These are phyloP conservation scores for Falco punctatus DNA, from an alignment of 2,113 vertebrate species.

Conservation along the genomic window DNA sequence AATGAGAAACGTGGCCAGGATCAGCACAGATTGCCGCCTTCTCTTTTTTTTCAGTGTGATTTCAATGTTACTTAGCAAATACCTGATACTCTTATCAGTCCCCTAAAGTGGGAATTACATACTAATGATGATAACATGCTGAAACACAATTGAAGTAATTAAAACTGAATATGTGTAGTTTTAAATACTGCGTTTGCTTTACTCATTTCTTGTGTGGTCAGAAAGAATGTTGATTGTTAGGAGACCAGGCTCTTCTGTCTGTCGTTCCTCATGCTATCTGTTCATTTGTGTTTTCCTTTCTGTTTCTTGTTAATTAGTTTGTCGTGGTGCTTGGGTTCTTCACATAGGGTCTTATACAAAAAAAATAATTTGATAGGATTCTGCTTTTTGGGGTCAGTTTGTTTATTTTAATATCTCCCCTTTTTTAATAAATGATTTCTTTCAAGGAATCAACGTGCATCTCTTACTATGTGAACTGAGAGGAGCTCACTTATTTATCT, in stretches of 20 bases:
- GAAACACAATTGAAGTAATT: neutral
- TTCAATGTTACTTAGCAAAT: neutral
- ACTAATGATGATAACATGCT: neutral
- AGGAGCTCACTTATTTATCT: neutral
- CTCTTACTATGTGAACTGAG: neutral
- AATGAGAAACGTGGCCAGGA: rapidly evolving
- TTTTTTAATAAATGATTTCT: neutral
- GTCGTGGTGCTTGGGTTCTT: neutral
- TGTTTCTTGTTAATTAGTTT: neutral
- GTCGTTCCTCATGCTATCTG: neutral
- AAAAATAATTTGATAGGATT: neutral
- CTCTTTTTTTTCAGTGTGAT: neutral
- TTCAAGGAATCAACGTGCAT: neutral
- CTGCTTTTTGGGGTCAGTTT: neutral
- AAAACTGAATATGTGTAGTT: neutral
- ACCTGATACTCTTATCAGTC: neutral
- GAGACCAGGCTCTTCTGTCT: neutral
- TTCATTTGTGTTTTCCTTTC: neutral
- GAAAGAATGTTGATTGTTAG: neutral
- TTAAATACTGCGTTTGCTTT: neutral
- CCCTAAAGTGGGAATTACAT: neutral
- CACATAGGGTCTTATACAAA: neutral
- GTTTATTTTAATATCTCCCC: neutral
- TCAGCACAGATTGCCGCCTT: neutral
- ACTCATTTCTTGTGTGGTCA: neutral